Conservation (phyloP, 2,797 vertebrate species). For the Syncerus caffer region DNA sequence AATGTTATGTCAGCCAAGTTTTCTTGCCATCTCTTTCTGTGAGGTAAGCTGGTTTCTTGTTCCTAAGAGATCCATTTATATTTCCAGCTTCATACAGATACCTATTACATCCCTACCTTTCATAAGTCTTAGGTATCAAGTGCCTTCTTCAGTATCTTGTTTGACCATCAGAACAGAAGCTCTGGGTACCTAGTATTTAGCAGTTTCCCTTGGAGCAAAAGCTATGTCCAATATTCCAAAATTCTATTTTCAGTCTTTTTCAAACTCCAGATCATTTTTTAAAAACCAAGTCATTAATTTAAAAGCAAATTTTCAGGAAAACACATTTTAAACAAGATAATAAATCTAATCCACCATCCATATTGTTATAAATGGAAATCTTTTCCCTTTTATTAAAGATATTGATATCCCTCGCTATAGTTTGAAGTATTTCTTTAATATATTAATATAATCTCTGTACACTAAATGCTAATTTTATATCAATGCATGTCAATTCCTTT, state of each 20-base stretch:
- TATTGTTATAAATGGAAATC: neutral
- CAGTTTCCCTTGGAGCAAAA: too few species aligned
- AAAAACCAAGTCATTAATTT: neutral
- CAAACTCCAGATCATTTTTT: neutral
- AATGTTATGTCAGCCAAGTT: neutral
- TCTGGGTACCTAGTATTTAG: too few species aligned
- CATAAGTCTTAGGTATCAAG: too few species aligned
- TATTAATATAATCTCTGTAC: neutral
- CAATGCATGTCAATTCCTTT: neutral
- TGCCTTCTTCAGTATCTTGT: too few species aligned
- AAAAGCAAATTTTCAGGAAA: neutral
- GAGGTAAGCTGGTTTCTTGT: neutral
- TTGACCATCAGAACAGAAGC: too few species aligned
- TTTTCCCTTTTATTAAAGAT: neutral
- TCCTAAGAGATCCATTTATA: neutral
- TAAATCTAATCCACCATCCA: neutral
- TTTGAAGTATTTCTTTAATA: neutral
- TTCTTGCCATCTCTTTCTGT: neutral
- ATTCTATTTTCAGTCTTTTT: neutral
- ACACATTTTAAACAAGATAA: neutral
- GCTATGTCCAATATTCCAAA: neutral
- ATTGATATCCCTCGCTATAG: neutral
- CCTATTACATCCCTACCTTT: neutral
- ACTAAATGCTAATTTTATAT: neutral
- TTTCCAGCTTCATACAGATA: neutral